These are phyloP conservation scores for Papilio elwesi DNA, from an alignment of 2,888 invertebrate genomes.

Conservation along the genomic window DNA sequence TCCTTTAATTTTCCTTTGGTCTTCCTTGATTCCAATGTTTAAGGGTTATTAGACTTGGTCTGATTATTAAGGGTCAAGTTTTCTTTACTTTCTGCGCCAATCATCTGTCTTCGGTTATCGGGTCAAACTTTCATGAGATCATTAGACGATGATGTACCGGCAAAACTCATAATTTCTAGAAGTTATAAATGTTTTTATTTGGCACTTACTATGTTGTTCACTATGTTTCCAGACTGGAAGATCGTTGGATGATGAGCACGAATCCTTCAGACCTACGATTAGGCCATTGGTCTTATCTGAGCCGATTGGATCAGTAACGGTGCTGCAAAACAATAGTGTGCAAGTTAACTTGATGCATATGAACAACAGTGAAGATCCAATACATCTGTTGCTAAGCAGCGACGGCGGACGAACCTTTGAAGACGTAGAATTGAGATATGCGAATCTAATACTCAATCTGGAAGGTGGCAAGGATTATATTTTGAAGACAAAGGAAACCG, in stretches of 20 bases:
- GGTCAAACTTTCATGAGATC: no score
- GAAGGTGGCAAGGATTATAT: slow-evolving; percentile 76
- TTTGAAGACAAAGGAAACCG: slow-evolving; percentile 77
- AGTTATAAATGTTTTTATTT: no score
- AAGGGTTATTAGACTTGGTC: no score
- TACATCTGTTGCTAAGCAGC: slow-evolving; percentile 71
- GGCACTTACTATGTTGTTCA: no score
- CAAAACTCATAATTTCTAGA: no score
- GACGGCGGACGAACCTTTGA: slow-evolving; percentile 71
- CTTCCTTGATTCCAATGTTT: no score
- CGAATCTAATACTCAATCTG: slow-evolving; percentile 72
- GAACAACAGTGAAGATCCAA: slow-evolving; percentile 68
- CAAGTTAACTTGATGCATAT: slow-evolving; percentile 74
- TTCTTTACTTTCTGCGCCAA: no score
- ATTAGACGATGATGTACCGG: no score
- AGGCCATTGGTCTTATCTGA: slow-evolving; percentile 66
- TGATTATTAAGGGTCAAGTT: no score
- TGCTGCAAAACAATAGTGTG: slow-evolving; percentile 77
- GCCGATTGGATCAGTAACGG: slow-evolving; percentile 77
- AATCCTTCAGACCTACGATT: slow-evolving; percentile 47
- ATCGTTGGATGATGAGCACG: slow-evolving; percentile 54
- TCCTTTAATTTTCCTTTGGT: no score
- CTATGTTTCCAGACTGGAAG: slow-evolving; percentile 48
- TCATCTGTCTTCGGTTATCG: no score
- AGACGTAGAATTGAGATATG: slow-evolving; percentile 70